Evolutionary conservation across 2,888 invertebrate species (phyloP).

Genomic region (Macaria notata): DNA sequence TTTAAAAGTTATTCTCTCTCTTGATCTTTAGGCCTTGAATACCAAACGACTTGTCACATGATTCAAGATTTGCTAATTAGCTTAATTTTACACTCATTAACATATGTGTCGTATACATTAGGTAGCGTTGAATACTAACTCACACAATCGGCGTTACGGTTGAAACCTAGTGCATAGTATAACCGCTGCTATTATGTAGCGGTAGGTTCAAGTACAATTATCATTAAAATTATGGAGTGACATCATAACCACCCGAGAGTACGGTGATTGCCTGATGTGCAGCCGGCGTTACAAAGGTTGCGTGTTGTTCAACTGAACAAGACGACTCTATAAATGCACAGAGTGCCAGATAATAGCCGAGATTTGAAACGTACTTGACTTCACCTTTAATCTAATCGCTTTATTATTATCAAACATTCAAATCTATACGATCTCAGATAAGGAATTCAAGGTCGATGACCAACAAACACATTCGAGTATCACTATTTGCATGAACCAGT

Average conservation of each 20-base stretch:
- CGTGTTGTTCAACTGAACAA: too few species aligned
- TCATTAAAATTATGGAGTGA: too few species aligned
- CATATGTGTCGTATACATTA: conserved; percentile 3
- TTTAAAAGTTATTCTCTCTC: not conserved
- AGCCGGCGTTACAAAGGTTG: too few species aligned
- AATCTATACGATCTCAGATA: conserved; percentile 1
- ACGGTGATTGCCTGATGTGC: too few species aligned
- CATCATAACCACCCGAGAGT: too few species aligned
- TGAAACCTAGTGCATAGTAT: too few species aligned
- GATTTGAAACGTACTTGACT: conserved; percentile 1
- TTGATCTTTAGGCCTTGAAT: conserved; percentile 3
- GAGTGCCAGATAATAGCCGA: conserved; percentile 5
- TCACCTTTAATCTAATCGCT: conserved; percentile 11
- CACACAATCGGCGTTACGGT: not conserved
- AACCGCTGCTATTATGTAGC: too few species aligned
- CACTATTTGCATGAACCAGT: not conserved
- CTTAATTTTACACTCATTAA: conserved; percentile 10
- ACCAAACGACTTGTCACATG: conserved; percentile 3
- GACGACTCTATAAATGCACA: conserved; percentile 8
- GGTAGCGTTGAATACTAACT: not conserved
- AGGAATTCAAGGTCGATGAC: conserved; percentile 1
- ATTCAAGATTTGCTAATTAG: conserved; percentile 10
- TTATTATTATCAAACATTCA: not conserved
- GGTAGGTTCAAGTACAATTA: too few species aligned
- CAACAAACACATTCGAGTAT: not conserved